phyloP scores from a whole-genome alignment of 30 jellyfish, hydroid and myxozoan genomes.

The Chrysaora quinquecirrha region DNA sequence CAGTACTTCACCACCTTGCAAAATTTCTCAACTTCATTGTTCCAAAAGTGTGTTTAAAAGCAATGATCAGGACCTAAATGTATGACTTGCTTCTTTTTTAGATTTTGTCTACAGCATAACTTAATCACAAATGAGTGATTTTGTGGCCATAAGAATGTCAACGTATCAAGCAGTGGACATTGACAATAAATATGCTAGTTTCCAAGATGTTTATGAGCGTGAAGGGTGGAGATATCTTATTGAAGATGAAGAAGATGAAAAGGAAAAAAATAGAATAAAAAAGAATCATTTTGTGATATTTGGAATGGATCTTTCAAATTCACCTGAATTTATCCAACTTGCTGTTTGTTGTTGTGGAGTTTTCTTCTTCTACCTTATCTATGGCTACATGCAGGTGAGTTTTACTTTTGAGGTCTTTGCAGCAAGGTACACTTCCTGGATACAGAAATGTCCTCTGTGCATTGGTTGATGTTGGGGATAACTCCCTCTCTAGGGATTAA shows the following conservation, averaged over 20 bases:
- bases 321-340: constrained; percentile 55
- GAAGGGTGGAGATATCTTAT: not conserved
- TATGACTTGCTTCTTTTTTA: too few species aligned
- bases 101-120: too few species aligned
- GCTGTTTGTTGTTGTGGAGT: constrained; percentile 70
- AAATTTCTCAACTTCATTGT: too few species aligned
- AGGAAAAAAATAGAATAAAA: not conserved
- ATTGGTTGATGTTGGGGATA: too few species aligned
- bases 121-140: not conserved
- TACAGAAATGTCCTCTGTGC: too few species aligned
- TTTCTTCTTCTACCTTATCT: constrained; percentile 63
- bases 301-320: constrained; percentile 50
- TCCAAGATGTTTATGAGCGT: not conserved
- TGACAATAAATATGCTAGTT: not conserved
- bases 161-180: not conserved
- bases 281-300: constrained; percentile 21
- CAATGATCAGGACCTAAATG: too few species aligned
- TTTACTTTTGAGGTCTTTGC: too few species aligned
- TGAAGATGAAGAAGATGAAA: not conserved
- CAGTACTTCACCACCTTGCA: too few species aligned
- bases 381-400: constrained; percentile 88
- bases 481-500: too few species aligned
- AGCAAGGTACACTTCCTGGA: too few species aligned
- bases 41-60: too few species aligned
- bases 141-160: not conserved